These are phyloP conservation scores for Mercenaria mercenaria DNA, from an alignment of 1,140 invertebrate species.

Conservation along the genomic window DNA sequence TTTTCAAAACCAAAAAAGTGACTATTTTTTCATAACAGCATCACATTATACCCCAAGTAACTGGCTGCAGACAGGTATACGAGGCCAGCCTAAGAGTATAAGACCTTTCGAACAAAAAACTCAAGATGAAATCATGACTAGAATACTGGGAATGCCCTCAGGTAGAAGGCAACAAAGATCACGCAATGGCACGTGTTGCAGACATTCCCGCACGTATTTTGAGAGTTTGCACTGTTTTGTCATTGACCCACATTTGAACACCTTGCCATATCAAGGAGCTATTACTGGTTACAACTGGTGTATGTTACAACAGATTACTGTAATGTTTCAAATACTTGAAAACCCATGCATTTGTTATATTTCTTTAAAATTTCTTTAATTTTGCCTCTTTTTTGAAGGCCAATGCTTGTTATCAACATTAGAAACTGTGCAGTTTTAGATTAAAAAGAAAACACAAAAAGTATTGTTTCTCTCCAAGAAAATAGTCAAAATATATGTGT, in stretches of 20 bases:
- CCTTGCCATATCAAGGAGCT: not conserved
- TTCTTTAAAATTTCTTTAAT: too few relatives aligned
- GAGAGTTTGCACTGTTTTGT: not conserved
- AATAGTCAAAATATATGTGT: too few relatives aligned
- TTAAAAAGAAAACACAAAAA: too few relatives aligned
- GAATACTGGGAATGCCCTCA: slow-evolving; percentile 73
- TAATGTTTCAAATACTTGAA: not conserved
- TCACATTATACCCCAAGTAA: not conserved
- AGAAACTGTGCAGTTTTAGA: too few relatives aligned
- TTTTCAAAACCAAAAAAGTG: too few relatives aligned
- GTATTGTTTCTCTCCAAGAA: too few relatives aligned
- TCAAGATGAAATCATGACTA: slow-evolving; percentile 73
- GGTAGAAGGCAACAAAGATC: slow-evolving; percentile 65
- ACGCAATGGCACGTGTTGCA: slow-evolving; percentile 35
- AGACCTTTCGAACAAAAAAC: slow-evolving; percentile 75
- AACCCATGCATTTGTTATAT: too few relatives aligned
- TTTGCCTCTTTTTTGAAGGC: too few relatives aligned
- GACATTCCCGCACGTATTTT: not conserved
- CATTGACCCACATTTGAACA: not conserved
- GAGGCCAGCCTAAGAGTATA: slow-evolving; percentile 71
- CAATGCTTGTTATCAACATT: too few relatives aligned
- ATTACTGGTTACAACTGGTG: slow-evolving; percentile 3
- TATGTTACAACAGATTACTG: not conserved
- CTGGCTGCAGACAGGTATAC: slow-evolving; percentile 69
- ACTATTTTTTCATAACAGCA: not conserved